These are phyloP conservation scores for Eulemur rufifrons DNA, from an alignment of 2,113 vertebrate species.

Conservation along the genomic window DNA sequence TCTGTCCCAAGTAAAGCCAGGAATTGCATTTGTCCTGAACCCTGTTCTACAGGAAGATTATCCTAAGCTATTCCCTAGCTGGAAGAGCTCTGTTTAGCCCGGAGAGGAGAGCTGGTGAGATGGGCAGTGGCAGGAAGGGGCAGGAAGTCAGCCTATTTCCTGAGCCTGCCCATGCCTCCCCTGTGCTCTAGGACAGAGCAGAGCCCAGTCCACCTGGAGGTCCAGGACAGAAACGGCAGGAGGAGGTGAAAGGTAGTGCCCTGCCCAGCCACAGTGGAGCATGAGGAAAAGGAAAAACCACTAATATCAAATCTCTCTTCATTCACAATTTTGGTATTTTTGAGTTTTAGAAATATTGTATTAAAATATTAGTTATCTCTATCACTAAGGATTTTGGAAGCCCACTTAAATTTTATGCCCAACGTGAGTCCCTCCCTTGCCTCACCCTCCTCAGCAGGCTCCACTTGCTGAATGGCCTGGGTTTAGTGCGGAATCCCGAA, in stretches of 20 bases:
- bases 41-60: background rate
- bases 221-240: background rate
- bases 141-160: background rate
- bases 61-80: background rate
- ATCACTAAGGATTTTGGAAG: background rate
- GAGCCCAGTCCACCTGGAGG: background rate
- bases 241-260: background rate
- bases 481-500: background rate
- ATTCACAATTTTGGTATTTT: background rate
- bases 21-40: background rate
- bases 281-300: background rate
- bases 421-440: background rate
- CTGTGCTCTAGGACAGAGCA: rapidly evolving
- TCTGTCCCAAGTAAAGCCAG: background rate
- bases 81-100: background rate
- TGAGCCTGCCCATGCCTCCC: too few species aligned
- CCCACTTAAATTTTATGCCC: background rate
- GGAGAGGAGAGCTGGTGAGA: background rate
- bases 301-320: background rate
- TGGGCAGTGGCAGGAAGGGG: background rate
- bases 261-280: too few species aligned
- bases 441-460: background rate
- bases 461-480: rapidly evolving
- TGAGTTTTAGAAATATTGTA: background rate
- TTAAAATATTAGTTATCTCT: background rate